Evolutionary conservation across 2,113 vertebrate species (phyloP).

Genomic region (Gila orcuttii): DNA sequence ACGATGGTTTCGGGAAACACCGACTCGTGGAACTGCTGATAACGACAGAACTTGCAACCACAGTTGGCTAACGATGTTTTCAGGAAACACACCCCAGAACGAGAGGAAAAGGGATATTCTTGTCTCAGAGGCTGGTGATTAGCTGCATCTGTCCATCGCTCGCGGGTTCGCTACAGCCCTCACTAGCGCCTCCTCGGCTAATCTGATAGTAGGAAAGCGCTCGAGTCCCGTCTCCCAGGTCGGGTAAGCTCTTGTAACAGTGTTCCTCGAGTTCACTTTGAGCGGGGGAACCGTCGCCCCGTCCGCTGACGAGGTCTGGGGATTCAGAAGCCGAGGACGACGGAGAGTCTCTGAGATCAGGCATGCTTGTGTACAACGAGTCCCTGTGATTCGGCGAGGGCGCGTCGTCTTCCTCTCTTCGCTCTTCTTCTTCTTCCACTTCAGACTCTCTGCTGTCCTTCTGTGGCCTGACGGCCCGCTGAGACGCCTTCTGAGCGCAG

Average conservation of each 20-base stretch:
- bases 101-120: neutral
- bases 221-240: conserved; percentile 88
- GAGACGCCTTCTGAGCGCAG: conserved; percentile 81
- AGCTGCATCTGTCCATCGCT: conserved; percentile 98
- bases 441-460: conserved; percentile 75
- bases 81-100: too few species aligned
- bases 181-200: conserved; percentile 92
- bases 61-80: too few species aligned
- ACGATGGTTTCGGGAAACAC: too few species aligned
- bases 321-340: conserved; percentile 84
- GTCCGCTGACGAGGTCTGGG: conserved; percentile 74
- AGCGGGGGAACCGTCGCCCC: conserved; percentile 81
- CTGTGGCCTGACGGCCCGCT: conserved; percentile 30
- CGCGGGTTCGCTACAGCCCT: conserved; percentile 86
- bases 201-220: conserved; percentile 97
- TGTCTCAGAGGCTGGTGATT: conserved; percentile 94
- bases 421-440: conserved; percentile 20
- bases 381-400: conserved; percentile 93
- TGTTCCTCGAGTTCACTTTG: conserved; percentile 88
- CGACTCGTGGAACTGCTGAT: too few species aligned
- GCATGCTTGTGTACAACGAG: conserved; percentile 99
- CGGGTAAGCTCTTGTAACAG: conserved; percentile 97
- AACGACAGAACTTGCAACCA: too few species aligned
- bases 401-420: conserved; percentile 79
- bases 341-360: conserved; percentile 94